Percentiles rank a stretch among this genome's conserved stretches.
phyloP scores from a whole-genome alignment of 2,113 vertebrate species.

The Anolis sagrei region DNA sequence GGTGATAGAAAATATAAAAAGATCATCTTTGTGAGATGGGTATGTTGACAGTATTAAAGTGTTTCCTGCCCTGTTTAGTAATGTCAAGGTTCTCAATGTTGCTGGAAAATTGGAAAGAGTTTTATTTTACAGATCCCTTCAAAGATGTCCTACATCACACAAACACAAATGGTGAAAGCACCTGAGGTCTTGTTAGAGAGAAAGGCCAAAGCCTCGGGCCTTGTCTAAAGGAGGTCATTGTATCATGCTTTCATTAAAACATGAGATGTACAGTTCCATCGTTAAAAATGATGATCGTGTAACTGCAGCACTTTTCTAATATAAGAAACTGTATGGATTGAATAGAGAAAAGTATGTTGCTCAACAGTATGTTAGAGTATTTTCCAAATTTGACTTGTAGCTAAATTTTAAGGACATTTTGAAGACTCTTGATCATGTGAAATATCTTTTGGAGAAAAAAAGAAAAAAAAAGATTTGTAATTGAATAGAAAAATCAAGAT shows the following conservation, averaged over 20 bases:
- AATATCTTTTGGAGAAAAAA: not conserved
- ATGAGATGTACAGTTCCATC: not conserved
- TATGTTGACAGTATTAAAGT: constrained; percentile 40
- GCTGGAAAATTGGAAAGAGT: constrained; percentile 31
- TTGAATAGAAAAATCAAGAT: too few species aligned
- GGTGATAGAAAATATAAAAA: constrained; percentile 60
- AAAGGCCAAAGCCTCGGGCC: not conserved
- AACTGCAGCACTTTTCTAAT: not conserved
- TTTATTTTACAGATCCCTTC: not conserved
- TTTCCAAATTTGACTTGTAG: not conserved
- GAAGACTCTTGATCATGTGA: not conserved
- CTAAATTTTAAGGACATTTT: not conserved
- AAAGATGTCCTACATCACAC: not conserved
- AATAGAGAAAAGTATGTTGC: too few species aligned
- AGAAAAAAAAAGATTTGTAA: too few species aligned
- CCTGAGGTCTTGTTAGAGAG: not conserved
- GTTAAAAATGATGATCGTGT: not conserved
- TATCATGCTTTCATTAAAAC: not conserved
- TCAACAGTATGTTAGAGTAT: not conserved
- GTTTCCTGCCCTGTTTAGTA: constrained; percentile 52
- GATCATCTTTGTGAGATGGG: constrained; percentile 47
- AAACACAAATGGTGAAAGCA: not conserved
- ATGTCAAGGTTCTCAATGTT: constrained; percentile 28
- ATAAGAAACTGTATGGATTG: not conserved
- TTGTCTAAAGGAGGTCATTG: fast-evolving